Percentiles rank a stretch among this genome's conserved stretches.
Evolutionary conservation across 2,797 vertebrate species (phyloP).

Genomic region (Protonibea diacanthus): DNA sequence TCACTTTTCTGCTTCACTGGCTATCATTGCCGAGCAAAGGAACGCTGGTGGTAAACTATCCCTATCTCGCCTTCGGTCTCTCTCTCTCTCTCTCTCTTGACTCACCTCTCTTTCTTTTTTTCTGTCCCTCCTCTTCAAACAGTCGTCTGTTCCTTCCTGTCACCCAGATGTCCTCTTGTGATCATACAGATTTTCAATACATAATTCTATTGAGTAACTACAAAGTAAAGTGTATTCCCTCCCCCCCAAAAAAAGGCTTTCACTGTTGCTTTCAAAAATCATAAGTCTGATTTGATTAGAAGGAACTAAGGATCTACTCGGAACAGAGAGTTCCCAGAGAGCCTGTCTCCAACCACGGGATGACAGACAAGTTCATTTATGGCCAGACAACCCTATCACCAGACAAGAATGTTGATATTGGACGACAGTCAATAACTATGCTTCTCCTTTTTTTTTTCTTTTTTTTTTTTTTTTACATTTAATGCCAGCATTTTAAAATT

Average conservation of each 20-base stretch:
- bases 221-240: background rate
- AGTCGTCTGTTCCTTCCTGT: slow-evolving; percentile 19
- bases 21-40: slow-evolving; percentile 88
- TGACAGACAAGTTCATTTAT: background rate
- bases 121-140: slow-evolving; percentile 24
- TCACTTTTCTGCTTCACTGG: slow-evolving; percentile 98
- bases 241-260: background rate
- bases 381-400: background rate
- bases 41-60: slow-evolving; percentile 79
- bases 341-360: background rate
- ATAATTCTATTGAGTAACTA: background rate
- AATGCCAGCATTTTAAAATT: background rate
- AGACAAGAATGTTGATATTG: background rate
- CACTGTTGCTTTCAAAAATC: slow-evolving; percentile 9
- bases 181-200: slow-evolving; percentile 21
- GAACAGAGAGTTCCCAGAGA: background rate
- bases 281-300: background rate
- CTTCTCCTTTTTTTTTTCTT: too few species aligned
- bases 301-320: background rate
- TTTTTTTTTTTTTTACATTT: too few species aligned
- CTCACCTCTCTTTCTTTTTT: slow-evolving; percentile 9
- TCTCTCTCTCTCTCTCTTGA: slow-evolving; percentile 22
- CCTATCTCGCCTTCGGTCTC: slow-evolving; percentile 63
- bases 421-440: background rate
- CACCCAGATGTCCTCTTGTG: slow-evolving; percentile 11